Evolutionary conservation across 2,888 invertebrate genomes (phyloP).

Genomic region (Heteromyza rotundicornis): DNA sequence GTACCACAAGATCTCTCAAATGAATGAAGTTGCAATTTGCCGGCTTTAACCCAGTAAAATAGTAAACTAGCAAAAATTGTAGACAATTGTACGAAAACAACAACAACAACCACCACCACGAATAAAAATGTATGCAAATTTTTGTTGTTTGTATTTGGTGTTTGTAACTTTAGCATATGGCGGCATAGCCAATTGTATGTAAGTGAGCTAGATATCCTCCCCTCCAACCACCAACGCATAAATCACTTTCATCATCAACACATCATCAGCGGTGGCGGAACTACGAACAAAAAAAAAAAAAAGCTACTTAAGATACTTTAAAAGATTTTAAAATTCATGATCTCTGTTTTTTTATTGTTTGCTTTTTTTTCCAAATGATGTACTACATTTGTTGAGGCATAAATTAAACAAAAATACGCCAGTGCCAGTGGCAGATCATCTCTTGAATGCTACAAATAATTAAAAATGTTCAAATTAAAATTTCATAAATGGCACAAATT

Average conservation of each 20-base stretch:
- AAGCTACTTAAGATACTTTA: neutral
- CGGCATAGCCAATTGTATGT: too few relatives aligned
- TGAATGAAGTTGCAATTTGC: too few relatives aligned
- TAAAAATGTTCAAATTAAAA: too few relatives aligned
- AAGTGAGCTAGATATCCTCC: neutral
- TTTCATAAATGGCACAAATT: neutral
- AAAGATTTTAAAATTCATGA: neutral
- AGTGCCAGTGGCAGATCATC: too few relatives aligned
- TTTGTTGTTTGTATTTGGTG: neutral
- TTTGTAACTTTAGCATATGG: too few relatives aligned
- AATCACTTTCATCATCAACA: slow-evolving; percentile 52
- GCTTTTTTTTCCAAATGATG: slow-evolving; percentile 25
- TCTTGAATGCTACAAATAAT: too few relatives aligned
- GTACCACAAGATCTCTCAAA: too few relatives aligned
- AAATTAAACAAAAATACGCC: too few relatives aligned
- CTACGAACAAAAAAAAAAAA: too few relatives aligned
- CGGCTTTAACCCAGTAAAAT: slow-evolving; percentile 27
- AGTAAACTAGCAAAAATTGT: slow-evolving; percentile 3
- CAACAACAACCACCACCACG: too few relatives aligned
- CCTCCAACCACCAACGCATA: slow-evolving; percentile 26
- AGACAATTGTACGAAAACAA: slow-evolving; percentile 21
- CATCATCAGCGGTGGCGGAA: too few relatives aligned
- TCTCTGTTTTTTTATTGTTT: slow-evolving; percentile 12
- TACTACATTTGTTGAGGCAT: slow-evolving; percentile 4
- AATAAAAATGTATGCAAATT: too few relatives aligned